Evolutionary conservation across 1,140 invertebrate genomes (phyloP), one percentile per base, ranked within the genome.

Genomic region (Formica exsecta): DNA sequence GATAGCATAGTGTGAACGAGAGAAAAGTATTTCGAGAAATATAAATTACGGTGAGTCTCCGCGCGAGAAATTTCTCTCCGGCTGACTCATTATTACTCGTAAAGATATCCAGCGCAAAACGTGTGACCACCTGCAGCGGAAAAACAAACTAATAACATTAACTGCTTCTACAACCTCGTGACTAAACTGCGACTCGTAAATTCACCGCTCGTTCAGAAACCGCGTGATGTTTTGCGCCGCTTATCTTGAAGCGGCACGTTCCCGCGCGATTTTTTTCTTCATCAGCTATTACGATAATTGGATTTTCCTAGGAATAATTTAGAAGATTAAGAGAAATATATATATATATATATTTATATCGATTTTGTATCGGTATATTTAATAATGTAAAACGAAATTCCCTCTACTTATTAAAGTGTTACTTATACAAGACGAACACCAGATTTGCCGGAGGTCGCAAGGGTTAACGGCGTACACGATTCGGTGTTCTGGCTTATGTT

Each of bases 111-210:
- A n/a, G n/a, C 13, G 38, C 59, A 32, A 32, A 32, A 25, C 29
- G 11, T 9, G 29, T 64, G 64, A 32, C 77, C 64, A 70, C 48
- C 36, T 54, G 77, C 48, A 80, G 9, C 22, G 48, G 19, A 41
- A 51, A 81, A 81, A 57, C 65, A 38, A 25, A 57, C 65, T 70
- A 80, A 80, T 57, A 71, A 38, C 36, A 57, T 80, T 80, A 80
- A 80, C 65, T 64, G 48, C 36, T 11, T 41, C 22, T 70, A 81
- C 51, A 59, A 61, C 16, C 36, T 54, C 38, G 25, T 64, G 22
- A 68, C 38, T 38, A 44, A 3, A 6, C 16, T 36, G 19, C 62
- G n/a, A 79, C 62, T 79, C 32, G 62, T 68, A 66, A 68, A 79
- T 79, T 79, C 25, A 44, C 36, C 77, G 77, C 16, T 71, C 16